Percentiles rank a stretch among this genome's conserved stretches.
Evolutionary conservation across 2,888 invertebrate genomes (phyloP).

Genomic region (Clistopyga incitator): DNA sequence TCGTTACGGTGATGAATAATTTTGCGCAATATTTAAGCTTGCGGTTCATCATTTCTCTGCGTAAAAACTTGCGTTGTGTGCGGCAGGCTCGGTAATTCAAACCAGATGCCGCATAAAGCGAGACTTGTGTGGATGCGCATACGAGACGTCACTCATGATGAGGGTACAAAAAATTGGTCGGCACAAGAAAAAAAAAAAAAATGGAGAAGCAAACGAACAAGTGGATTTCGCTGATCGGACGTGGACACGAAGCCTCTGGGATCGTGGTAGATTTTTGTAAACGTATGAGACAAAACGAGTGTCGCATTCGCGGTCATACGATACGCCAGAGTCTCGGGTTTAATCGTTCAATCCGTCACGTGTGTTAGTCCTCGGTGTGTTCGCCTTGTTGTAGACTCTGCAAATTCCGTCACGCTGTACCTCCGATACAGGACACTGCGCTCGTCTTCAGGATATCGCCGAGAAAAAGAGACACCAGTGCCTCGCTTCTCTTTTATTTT

Average conservation of each 20-base stretch:
- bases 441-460: not conserved
- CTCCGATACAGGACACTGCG: slow-evolving; percentile 40
- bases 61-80: slow-evolving; percentile 23
- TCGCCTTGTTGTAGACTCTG: slow-evolving; percentile 46
- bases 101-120: slow-evolving; percentile 72
- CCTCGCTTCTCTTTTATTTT: slow-evolving; percentile 19
- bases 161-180: not conserved
- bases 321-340: slow-evolving; percentile 45
- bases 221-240: not conserved
- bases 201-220: slow-evolving; percentile 11
- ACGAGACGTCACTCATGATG: not conserved
- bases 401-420: slow-evolving; percentile 71
- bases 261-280: slow-evolving; percentile 21
- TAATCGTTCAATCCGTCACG: slow-evolving; percentile 51
- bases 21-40: slow-evolving; percentile 9
- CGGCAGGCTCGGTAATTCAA: slow-evolving; percentile 72
- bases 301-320: slow-evolving; percentile 50
- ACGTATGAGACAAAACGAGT: slow-evolving; percentile 36
- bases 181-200: slow-evolving; percentile 2
- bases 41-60: slow-evolving; percentile 36
- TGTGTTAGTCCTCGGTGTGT: slow-evolving; percentile 61
- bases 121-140: slow-evolving; percentile 56
- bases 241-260: not conserved
- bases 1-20: not conserved
- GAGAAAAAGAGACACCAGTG: not conserved